A percentile compares a stretch with the other conserved stretches of the same genome.
Conservation (phyloP, 2,888 invertebrate genomes). For the Auanema sp. region DNA sequence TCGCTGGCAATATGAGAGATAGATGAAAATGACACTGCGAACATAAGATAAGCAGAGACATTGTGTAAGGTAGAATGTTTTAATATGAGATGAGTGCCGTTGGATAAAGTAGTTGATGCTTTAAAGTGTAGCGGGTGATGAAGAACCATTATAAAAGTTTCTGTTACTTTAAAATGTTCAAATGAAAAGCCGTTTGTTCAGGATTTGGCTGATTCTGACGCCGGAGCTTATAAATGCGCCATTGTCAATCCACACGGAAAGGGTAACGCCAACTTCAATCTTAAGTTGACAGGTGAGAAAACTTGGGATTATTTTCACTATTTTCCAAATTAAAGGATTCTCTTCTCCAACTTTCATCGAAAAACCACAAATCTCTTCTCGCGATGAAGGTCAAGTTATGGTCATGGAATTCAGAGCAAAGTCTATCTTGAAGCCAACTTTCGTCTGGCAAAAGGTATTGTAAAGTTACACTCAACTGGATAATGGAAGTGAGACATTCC, state of each 20-base stretch:
- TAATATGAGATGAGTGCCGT: no score
- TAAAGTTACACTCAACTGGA: not conserved
- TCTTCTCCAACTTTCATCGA: slow-evolving; percentile 85
- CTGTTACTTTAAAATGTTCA: slow-evolving; percentile 12
- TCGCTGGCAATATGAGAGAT: no score
- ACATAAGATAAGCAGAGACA: no score
- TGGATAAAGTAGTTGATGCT: slow-evolving; percentile 3
- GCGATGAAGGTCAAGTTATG: slow-evolving; percentile 93
- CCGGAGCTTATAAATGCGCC: slow-evolving; percentile 64
- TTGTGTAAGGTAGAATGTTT: no score
- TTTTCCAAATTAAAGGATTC: slow-evolving; percentile 49
- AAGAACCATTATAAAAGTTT: slow-evolving; percentile 9
- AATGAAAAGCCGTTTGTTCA: slow-evolving; percentile 22
- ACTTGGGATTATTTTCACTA: no score
- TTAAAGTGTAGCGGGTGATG: not conserved
- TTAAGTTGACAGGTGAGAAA: slow-evolving; percentile 61
- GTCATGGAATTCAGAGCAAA: slow-evolving; percentile 89
- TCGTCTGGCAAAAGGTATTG: slow-evolving; percentile 83
- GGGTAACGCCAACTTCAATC: slow-evolving; percentile 65
- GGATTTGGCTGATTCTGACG: slow-evolving; percentile 64
- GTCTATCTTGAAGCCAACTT: slow-evolving; percentile 91
- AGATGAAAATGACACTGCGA: no score
- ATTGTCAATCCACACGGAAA: slow-evolving; percentile 65
- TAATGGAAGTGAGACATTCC: no score
- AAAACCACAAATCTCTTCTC: slow-evolving; percentile 98